Conservation (phyloP, 2,797 vertebrate genomes). For the Allobates femoralis region DNA sequence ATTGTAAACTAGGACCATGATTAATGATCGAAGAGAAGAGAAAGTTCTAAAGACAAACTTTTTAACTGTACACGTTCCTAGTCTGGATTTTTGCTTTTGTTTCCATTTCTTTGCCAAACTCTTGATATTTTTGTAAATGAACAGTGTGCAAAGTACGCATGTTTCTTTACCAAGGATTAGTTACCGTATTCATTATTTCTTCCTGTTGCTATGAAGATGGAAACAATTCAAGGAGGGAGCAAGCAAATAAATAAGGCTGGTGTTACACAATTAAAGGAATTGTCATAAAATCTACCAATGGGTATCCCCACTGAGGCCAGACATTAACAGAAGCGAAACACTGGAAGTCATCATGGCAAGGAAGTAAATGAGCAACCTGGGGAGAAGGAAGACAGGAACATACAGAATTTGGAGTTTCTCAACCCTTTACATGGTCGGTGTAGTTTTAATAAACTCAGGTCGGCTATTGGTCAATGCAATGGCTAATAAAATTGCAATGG, state of each 20-base stretch:
- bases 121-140: conserved; percentile 41
- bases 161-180: not conserved
- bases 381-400: not conserved
- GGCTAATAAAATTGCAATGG: too few species aligned
- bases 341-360: too few species aligned
- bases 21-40: not conserved
- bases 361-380: too few species aligned
- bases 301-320: not conserved
- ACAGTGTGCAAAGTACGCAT: conserved; percentile 14
- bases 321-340: not conserved
- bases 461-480: too few species aligned
- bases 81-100: conserved; percentile 11
- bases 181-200: not conserved
- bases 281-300: not conserved
- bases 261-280: not conserved
- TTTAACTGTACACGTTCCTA: conserved; percentile 34
- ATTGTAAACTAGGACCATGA: not conserved
- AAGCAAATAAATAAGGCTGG: not conserved
- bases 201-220: not conserved
- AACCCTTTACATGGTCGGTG: not conserved
- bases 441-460: too few species aligned
- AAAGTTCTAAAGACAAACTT: not conserved
- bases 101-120: conserved; percentile 50
- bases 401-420: not conserved
- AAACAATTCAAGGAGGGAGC: not conserved